These are phyloP conservation scores for Noctuana brunneofusca DNA, from an alignment of 2,888 invertebrate genomes.

Conservation along the genomic window DNA sequence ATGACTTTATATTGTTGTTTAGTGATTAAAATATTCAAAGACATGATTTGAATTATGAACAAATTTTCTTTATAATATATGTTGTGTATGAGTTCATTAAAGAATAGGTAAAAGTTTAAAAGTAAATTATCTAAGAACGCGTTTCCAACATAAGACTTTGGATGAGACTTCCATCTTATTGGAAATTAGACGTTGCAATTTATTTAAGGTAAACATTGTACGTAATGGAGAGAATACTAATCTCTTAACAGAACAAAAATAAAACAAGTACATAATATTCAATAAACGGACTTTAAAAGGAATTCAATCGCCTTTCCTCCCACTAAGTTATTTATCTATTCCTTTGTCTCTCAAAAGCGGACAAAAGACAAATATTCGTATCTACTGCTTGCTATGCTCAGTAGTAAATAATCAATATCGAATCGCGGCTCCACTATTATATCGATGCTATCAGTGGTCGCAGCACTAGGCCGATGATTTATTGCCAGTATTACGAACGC, in stretches of 20 bases:
- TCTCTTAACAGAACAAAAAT: not conserved
- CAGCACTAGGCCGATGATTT: constrained; percentile 31
- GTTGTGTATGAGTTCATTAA: too few species aligned
- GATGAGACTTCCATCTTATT: too few species aligned
- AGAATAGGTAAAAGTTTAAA: too few species aligned
- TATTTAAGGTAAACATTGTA: not conserved
- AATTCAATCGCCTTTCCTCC: constrained; percentile 18
- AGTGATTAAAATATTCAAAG: too few species aligned
- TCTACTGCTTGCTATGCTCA: constrained; percentile 24
- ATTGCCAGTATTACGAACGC: constrained; percentile 30
- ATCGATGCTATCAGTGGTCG: constrained; percentile 46
- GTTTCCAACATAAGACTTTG: too few species aligned
- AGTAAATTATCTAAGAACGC: too few species aligned
- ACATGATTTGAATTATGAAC: too few species aligned
- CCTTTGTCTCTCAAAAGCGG: constrained; percentile 31
- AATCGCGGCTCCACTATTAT: constrained; percentile 43
- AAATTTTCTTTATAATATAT: too few species aligned
- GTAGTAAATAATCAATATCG: constrained; percentile 33
- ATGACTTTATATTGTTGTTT: too few species aligned
- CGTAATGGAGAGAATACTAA: not conserved
- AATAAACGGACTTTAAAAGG: constrained; percentile 21
- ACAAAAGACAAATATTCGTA: constrained; percentile 36
- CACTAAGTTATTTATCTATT: constrained; percentile 33
- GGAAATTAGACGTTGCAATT: too few species aligned
- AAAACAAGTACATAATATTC: not conserved